Conservation (phyloP, 2,797 vertebrate genomes). For the Pteropus rufus region DNA sequence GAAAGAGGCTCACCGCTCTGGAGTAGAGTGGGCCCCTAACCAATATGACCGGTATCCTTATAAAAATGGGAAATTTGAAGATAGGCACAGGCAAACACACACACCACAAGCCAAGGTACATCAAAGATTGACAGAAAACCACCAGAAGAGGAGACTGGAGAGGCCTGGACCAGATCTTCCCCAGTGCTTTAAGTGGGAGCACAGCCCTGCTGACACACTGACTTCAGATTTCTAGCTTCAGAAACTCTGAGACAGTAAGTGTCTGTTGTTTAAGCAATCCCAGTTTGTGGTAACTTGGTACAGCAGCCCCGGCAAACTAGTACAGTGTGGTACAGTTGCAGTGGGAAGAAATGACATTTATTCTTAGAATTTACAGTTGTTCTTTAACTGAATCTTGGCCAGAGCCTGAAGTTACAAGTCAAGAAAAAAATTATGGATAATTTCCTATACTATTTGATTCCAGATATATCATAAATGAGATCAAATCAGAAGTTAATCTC, state of each 20-base stretch:
- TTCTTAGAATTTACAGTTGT: background rate
- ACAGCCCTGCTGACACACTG: accelerated
- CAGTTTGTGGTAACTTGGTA: background rate
- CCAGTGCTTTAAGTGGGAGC: accelerated
- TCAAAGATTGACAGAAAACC: background rate
- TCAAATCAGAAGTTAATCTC: background rate
- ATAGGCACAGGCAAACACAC: background rate
- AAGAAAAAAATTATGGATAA: background rate
- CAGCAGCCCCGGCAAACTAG: background rate
- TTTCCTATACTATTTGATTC: background rate
- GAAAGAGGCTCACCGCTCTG: background rate
- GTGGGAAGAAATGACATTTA: background rate
- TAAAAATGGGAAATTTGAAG: background rate
- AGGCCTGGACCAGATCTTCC: accelerated
- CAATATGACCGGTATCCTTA: background rate
- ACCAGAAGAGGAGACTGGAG: background rate
- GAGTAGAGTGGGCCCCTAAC: background rate
- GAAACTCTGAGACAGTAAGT: background rate
- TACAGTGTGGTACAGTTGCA: background rate
- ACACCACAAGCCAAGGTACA: background rate
- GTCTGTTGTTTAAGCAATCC: background rate
- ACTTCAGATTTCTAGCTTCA: background rate
- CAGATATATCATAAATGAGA: background rate
- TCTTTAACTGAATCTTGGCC: background rate
- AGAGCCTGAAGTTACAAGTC: background rate